Evolutionary conservation across 2,888 invertebrate genomes (phyloP).

Genomic region (Leucozona laternaria): DNA sequence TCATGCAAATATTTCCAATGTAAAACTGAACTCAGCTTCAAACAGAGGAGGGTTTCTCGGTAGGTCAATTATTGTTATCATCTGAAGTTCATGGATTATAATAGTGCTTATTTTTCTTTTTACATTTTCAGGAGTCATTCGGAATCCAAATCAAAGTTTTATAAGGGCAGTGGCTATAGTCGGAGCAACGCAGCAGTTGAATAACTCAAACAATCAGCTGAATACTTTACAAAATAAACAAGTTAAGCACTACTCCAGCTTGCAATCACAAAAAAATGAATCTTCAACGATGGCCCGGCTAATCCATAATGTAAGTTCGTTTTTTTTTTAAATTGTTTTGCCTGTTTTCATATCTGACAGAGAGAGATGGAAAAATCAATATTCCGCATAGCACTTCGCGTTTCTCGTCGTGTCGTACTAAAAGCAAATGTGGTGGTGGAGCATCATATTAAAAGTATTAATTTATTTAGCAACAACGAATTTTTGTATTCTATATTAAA

Average conservation of each 20-base stretch:
- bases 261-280: constrained; percentile 39
- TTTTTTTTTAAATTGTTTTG: not conserved
- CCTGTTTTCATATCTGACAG: not conserved
- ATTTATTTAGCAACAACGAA: constrained; percentile 7
- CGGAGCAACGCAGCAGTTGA: constrained; percentile 60
- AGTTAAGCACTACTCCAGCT: constrained; percentile 43
- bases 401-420: not conserved
- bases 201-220: constrained; percentile 45
- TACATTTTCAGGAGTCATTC: constrained; percentile 37
- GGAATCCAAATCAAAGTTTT: constrained; percentile 54
- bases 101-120: not conserved
- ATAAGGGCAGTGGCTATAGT: constrained; percentile 63
- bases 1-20: constrained; percentile 57
- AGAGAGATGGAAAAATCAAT: constrained; percentile 52
- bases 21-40: constrained; percentile 31
- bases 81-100: not conserved
- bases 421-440: not conserved
- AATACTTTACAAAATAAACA: constrained; percentile 48
- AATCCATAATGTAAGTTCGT: constrained; percentile 58
- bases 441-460: constrained; percentile 1
- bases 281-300: constrained; percentile 45
- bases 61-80: constrained; percentile 34
- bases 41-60: constrained; percentile 31
- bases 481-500: not conserved
- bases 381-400: constrained; percentile 14